Conservation (phyloP, 2,888 invertebrate species). For the Achlya flavicornis region DNA sequence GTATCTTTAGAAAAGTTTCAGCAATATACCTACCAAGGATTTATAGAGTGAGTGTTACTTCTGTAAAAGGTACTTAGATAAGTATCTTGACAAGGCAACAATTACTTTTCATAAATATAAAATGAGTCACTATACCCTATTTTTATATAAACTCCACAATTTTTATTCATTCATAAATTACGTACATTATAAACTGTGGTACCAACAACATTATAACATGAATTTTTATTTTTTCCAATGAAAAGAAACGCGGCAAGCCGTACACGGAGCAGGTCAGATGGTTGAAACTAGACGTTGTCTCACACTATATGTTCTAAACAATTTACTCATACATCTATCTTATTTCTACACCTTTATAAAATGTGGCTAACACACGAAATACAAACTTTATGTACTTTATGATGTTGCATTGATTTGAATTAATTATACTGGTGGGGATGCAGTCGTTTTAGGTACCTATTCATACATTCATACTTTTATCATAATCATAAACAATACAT, state of each 20-base stretch:
- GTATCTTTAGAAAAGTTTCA: too few species aligned
- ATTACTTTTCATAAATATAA: too few species aligned
- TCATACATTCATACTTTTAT: background rate
- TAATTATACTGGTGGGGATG: background rate
- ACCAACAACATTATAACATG: constrained; percentile 26
- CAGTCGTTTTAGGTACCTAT: background rate
- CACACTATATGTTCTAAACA: constrained; percentile 67
- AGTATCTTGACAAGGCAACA: too few species aligned
- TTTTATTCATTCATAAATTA: constrained; percentile 8
- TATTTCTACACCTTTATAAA: constrained; percentile 49
- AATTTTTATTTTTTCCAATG: constrained; percentile 68
- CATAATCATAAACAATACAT: background rate
- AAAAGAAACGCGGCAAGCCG: constrained; percentile 89
- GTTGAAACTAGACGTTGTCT: constrained; percentile 73
- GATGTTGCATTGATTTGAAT: background rate
- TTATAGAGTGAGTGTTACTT: too few species aligned
- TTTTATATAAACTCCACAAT: constrained; percentile 10
- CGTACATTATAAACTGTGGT: constrained; percentile 11
- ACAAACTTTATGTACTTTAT: constrained; percentile 19
- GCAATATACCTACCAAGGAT: too few species aligned
- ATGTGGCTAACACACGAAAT: constrained; percentile 66
- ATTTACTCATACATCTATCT: constrained; percentile 38
- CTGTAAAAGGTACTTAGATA: too few species aligned
- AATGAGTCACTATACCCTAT: background rate
- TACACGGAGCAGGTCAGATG: constrained; percentile 92